These are phyloP conservation scores for Stramonita haemastoma DNA, from an alignment of 2,888 invertebrate genomes.

Conservation along the genomic window DNA sequence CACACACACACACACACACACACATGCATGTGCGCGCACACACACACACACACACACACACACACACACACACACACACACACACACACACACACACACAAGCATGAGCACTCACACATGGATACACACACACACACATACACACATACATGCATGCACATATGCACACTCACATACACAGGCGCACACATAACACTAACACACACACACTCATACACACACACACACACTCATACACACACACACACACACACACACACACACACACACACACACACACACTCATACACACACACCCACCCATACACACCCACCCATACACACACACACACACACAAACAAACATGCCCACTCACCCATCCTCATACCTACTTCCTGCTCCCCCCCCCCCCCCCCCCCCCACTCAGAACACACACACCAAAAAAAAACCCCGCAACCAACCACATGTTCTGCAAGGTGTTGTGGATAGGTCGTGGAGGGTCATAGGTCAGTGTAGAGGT, in stretches of 20 bases:
- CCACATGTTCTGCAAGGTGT: slow-evolving; percentile 69
- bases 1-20: neutral
- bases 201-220: too few relatives aligned
- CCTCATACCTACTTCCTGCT: neutral
- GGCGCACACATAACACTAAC: too few relatives aligned
- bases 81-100: neutral
- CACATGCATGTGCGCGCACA: neutral
- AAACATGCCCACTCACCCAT: neutral
- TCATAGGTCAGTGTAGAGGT: slow-evolving; percentile 68
- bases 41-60: neutral
- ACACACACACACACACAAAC: too few relatives aligned
- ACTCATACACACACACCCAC: too few relatives aligned
- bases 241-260: too few relatives aligned
- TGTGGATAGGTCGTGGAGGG: slow-evolving; percentile 62
- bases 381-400: neutral
- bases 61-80: slow-evolving; percentile 1
- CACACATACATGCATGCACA: too few relatives aligned
- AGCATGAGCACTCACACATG: neutral
- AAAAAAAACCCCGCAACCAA: slow-evolving; percentile 44
- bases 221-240: too few relatives aligned
- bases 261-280: too few relatives aligned
- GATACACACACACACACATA: too few relatives aligned
- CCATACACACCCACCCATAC: too few relatives aligned
- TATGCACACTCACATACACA: too few relatives aligned
- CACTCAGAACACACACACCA: neutral